Evolutionary conservation across 1,140 invertebrate genomes (phyloP).

Genomic region (Anadara kagoshimensis): DNA sequence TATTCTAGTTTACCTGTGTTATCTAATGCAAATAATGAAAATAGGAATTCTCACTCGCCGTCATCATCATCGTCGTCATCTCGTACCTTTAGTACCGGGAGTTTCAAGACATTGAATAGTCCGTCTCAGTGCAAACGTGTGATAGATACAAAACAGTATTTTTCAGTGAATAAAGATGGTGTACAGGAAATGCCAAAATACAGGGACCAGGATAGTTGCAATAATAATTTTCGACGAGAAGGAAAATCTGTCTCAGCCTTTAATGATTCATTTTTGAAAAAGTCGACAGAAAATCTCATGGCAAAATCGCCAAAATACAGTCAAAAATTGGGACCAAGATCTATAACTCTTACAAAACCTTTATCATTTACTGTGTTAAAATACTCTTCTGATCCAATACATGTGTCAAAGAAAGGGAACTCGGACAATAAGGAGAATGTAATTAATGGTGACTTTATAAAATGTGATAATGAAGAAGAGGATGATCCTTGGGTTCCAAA

Average conservation of each 20-base stretch:
- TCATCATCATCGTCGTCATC: neutral
- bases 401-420: neutral
- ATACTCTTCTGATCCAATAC: too few relatives aligned
- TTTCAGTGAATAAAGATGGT: neutral
- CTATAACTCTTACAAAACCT: conserved; percentile 34
- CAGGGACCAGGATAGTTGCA: neutral
- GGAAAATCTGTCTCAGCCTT: conserved; percentile 46
- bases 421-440: neutral
- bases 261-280: conserved; percentile 47
- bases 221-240: conserved; percentile 16
- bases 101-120: conserved; percentile 1
- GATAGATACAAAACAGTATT: conserved; percentile 19
- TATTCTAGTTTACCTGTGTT: conserved; percentile 38
- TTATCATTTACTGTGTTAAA: conserved; percentile 1
- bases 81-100: conserved; percentile 5
- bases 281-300: conserved; percentile 34
- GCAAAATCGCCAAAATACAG: conserved; percentile 7
- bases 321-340: conserved; percentile 20
- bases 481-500: conserved; percentile 58
- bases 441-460: too few relatives aligned
- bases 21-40: neutral
- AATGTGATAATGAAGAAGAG: conserved; percentile 32
- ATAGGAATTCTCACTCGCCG: too few relatives aligned
- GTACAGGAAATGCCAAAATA: neutral
- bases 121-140: conserved; percentile 1